Evolutionary conservation across 2,113 vertebrate species (phyloP).

Genomic region (Psettodes erumei): DNA sequence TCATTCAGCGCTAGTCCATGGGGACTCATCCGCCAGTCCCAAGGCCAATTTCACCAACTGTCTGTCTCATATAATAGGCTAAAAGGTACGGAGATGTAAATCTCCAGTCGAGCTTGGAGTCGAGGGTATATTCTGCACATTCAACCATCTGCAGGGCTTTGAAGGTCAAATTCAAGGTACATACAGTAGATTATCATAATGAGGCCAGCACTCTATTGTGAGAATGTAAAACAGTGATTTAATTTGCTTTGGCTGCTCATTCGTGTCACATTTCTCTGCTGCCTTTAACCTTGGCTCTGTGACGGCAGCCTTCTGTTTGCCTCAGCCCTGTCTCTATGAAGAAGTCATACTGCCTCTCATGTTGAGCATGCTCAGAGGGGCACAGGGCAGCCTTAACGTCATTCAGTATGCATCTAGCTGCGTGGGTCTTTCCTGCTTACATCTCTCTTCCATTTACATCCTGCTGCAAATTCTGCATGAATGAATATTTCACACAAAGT

Average conservation of each 20-base stretch:
- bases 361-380: slow-evolving; percentile 25
- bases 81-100: slow-evolving; percentile 32
- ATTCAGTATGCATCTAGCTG: slow-evolving; percentile 15
- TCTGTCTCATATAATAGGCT: slow-evolving; percentile 32
- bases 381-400: slow-evolving; percentile 15
- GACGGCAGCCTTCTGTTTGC: slow-evolving; percentile 19
- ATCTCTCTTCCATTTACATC: slow-evolving; percentile 18
- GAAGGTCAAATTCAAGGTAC: slow-evolving; percentile 52
- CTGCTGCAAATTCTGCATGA: slow-evolving; percentile 3
- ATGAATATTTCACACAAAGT: slow-evolving; percentile 29
- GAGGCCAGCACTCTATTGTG: slow-evolving; percentile 11
- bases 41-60: slow-evolving; percentile 28
- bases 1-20: slow-evolving; percentile 9
- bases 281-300: slow-evolving; percentile 22
- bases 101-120: slow-evolving; percentile 20
- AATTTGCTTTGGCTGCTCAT: slow-evolving; percentile 33
- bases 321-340: slow-evolving; percentile 17
- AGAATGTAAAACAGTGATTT: slow-evolving; percentile 62
- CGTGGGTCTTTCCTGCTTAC: slow-evolving; percentile 1
- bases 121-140: slow-evolving; percentile 40
- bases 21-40: slow-evolving; percentile 19
- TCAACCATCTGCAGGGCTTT: slow-evolving; percentile 34
- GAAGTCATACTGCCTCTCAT: slow-evolving; percentile 29
- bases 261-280: slow-evolving; percentile 19
- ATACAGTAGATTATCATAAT: slow-evolving; percentile 45